A percentile compares a stretch with the other conserved stretches of the same genome.
Evolutionary conservation across 2,888 invertebrate species (phyloP).

Genomic region (Nemotelus nigrinus): DNA sequence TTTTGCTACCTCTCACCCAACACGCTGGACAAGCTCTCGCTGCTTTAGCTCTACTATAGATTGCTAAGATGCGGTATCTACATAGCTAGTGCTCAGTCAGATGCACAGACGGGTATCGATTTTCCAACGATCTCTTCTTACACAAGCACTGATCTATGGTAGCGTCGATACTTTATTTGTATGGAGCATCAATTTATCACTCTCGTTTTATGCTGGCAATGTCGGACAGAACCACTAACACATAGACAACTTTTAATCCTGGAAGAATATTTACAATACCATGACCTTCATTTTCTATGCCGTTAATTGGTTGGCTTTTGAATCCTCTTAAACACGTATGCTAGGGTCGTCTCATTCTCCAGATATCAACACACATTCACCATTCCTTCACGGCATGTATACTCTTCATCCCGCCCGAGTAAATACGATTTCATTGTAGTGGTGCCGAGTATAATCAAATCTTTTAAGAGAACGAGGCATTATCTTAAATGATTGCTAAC

Average conservation of each 20-base stretch:
- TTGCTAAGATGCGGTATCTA: background rate
- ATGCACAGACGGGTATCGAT: too few species aligned
- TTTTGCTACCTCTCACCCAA: constrained; percentile 8
- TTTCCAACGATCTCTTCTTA: too few species aligned
- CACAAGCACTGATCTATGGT: too few species aligned
- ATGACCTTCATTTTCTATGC: constrained; percentile 8
- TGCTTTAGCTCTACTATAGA: background rate
- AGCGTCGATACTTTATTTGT: too few species aligned
- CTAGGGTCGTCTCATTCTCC: constrained; percentile 20
- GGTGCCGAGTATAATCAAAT: background rate
- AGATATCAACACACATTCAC: background rate
- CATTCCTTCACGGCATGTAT: background rate
- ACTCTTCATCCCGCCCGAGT: background rate
- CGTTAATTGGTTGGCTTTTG: constrained; percentile 28
- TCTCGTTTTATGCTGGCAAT: constrained; percentile 14
- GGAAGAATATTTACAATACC: background rate
- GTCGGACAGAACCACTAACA: background rate
- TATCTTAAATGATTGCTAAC: too few species aligned
- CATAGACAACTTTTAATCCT: constrained; percentile 14
- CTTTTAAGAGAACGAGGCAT: too few species aligned
- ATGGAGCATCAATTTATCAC: too few species aligned
- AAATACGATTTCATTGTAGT: background rate
- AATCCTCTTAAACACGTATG: constrained; percentile 11
- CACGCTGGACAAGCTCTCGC: background rate
- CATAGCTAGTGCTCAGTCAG: too few species aligned